These are phyloP conservation scores for Drosophila truncata DNA, from an alignment of 1,140 invertebrate genomes.

Conservation along the genomic window DNA sequence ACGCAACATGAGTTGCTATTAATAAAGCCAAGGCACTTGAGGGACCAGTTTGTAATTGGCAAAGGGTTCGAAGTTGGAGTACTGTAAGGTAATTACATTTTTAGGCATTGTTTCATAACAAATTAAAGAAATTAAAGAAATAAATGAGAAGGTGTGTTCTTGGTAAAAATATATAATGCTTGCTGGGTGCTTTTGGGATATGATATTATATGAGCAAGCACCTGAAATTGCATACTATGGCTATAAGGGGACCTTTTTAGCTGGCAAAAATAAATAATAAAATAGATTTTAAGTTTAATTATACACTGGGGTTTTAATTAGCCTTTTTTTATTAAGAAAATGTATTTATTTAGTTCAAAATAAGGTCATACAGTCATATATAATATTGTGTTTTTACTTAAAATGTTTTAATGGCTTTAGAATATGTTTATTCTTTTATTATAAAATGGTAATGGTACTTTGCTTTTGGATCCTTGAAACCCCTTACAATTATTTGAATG, in stretches of 20 bases:
- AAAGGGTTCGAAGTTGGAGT: conserved; percentile 46
- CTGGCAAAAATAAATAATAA: neutral
- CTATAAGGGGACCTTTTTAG: neutral
- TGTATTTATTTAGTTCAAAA: too few relatives aligned
- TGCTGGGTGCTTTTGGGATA: neutral
- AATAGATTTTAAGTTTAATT: neutral
- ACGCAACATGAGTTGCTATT: conserved; percentile 69
- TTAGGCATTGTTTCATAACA: neutral
- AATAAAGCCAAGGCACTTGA: conserved; percentile 61
- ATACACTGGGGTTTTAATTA: neutral
- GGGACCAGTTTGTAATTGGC: conserved; percentile 37
- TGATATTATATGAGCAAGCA: neutral
- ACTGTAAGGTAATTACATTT: conserved; percentile 37
- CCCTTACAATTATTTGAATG: neutral
- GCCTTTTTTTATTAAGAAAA: neutral
- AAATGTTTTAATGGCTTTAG: too few relatives aligned
- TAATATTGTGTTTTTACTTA: too few relatives aligned
- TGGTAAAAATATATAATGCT: neutral
- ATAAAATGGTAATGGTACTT: too few relatives aligned
- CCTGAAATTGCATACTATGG: neutral
- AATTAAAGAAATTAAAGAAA: neutral
- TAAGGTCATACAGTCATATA: too few relatives aligned
- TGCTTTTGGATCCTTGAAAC: neutral
- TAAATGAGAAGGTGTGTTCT: neutral
- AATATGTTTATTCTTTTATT: too few relatives aligned